Base-by-base conservation (phyloP, 2,113 vertebrate genomes). In the rat (Rattus norvegicus) region DNA sequence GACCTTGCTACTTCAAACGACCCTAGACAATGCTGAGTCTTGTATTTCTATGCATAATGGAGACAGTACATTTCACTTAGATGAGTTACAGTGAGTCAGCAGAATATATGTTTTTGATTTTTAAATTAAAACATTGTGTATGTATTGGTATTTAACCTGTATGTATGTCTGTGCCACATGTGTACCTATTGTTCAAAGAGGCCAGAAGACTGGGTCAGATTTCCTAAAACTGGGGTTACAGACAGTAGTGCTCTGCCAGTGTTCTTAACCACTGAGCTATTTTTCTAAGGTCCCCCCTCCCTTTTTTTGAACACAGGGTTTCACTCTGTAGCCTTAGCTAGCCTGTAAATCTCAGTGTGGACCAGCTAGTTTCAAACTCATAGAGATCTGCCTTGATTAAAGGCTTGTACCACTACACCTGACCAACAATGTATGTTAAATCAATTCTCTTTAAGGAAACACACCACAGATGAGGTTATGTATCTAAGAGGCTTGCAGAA, bases 381-480 rank as follows among this genome's bases (percentile, higher is more conserved):
- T 24, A 83, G 54, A 83, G 20, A 39, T 61, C 80, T 61, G 56
- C 20, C 33, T 59, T n/a, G 54, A 59, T 39, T n/a, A 83, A 59
- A 59, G 36, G 54, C 12, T 39, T 43, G 56, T 61, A n/a, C 22
- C n/a, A 39, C 24, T 16, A 26, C 36, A 39, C 22, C 54, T 26
- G 36, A 7, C 54, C 54, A 81, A 36, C 17, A 54, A 19, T 59
- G 36, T 61, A 59, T 83, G 47, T 75, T 92, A 81, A 86, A 75
- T 94, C 88, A 84, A 5, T 8, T 75, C 2, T 95, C 67, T 67
- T 89, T 92, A 90, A 86, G 88, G 28, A 52, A 95, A 92, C 13
- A 75, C 5, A 39, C 28, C 24, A 54, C 3, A 87, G 28, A 67
- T 36, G 28, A 86, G 56, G 56, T 43, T 63, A 69, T 36, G 10